Evolutionary conservation across 2,888 invertebrate species (phyloP), one percentile per base, ranked within the genome.

Genomic region (Leptinotarsa rubiginosa): DNA sequence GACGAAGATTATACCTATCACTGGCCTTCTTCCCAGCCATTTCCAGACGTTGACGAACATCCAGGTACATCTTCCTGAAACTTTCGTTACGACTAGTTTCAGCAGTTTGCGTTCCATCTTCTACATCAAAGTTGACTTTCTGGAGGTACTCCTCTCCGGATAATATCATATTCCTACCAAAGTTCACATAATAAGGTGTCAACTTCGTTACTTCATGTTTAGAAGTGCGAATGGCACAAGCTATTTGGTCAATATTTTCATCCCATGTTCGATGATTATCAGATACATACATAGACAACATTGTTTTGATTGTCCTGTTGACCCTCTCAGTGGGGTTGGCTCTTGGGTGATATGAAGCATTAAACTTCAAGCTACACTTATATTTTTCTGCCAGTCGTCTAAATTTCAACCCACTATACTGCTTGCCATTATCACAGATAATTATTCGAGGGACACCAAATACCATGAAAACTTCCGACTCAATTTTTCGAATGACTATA

Each of bases 351-450:
- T 73, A 73, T 13, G 54, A 47, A 22, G 74, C 65, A 59, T 72
- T 74, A 25, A 50, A 74, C 20, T 72, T 31, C 7, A 74, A 41
- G 16, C 16, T 12, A 67, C 70, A 65, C 47, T 74, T n/a, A 56
- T 71, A 74, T 25, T 54, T 54, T 20, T 72, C 62, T 12, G 62
- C 62, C 7, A 74, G 56, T n/a, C 31, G 12, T 16, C 20, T 16
- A 59, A 75, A 75, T 16, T 59, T 50, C 4, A 4, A 15, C 59
- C 74, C 69, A 15, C 50, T 49, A 62, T 47, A 76, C 52, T 76
- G 76, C 5, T 65, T 59, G 12, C 76, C 74, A 64, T 76, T 76
- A 54, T 74, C 73, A 70, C 73, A 69, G 16, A 75, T 62, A 1
- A 75, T 52, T 12, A 59, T 12, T 16, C 47, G 56, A 16, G 74